phyloP scores from a whole-genome alignment of 2,113 vertebrate genomes.

The Casuarius casuarius region DNA sequence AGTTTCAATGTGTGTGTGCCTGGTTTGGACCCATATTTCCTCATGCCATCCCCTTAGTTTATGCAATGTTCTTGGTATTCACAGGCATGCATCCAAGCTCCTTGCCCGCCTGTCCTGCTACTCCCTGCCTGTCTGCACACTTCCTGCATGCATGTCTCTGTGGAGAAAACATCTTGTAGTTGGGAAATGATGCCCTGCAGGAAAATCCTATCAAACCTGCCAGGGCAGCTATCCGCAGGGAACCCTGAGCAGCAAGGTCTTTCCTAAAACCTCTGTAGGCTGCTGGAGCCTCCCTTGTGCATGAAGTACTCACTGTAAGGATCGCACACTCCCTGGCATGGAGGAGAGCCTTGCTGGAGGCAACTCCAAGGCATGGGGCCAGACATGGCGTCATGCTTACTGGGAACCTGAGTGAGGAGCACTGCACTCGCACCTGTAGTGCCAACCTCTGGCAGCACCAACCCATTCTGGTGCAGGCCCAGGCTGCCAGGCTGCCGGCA shows the following conservation, averaged over 20 bases:
- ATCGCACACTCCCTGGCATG: not conserved
- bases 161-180: not conserved
- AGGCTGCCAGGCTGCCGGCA: not conserved
- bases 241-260: not conserved
- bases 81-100: not conserved
- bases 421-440: not conserved
- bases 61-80: not conserved
- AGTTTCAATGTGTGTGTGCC: not conserved
- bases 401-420: fast-evolving
- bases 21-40: not conserved
- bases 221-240: not conserved
- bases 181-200: not conserved
- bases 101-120: not conserved
- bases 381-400: fast-evolving
- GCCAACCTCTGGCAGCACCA: not conserved
- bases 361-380: fast-evolving
- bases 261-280: not conserved
- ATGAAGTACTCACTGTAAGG: not conserved
- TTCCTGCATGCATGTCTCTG: not conserved
- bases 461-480: fast-evolving
- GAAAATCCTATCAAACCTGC: not conserved
- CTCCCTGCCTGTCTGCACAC: not conserved
- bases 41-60: not conserved
- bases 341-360: not conserved
- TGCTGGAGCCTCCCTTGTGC: not conserved